Evolutionary conservation across 2,888 invertebrate genomes (phyloP).

Genomic region (Drosophila limbata): DNA sequence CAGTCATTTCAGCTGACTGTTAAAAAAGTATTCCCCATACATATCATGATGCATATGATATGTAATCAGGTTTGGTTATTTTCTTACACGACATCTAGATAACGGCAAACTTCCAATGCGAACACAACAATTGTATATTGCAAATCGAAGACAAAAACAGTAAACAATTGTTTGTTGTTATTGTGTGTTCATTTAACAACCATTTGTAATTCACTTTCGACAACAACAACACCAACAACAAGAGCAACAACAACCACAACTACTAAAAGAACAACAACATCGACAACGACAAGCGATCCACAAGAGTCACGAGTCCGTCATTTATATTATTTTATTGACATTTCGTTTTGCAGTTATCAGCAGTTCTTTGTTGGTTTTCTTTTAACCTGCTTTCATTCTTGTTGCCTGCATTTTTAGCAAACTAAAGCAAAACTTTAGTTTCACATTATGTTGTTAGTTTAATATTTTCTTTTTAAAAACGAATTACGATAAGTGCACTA

Average conservation of each 20-base stretch:
- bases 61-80: constrained; percentile 36
- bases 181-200: constrained; percentile 21
- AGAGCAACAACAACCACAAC: constrained; percentile 28
- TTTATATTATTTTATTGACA: constrained; percentile 79
- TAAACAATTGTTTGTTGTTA: constrained; percentile 21
- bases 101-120: constrained; percentile 24
- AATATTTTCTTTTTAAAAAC: background rate
- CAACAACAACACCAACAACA: constrained; percentile 28
- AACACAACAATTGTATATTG: constrained; percentile 53
- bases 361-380: constrained; percentile 31
- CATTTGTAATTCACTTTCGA: constrained; percentile 46
- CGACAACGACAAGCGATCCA: constrained; percentile 33
- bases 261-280: constrained; percentile 15
- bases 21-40: constrained; percentile 7
- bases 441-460: background rate
- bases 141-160: constrained; percentile 41
- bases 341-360: constrained; percentile 68
- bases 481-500: background rate
- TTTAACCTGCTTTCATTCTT: constrained; percentile 16
- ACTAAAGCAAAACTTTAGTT: background rate
- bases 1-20: constrained; percentile 9
- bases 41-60: constrained; percentile 19
- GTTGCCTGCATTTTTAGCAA: constrained; percentile 5
- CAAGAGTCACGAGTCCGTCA: constrained; percentile 76
- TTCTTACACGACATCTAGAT: constrained; percentile 55